A percentile compares a stretch with the other conserved stretches of the same genome.
These are phyloP conservation scores for Pelagia noctiluca DNA, from an alignment of 30 jellyfish, hydroid and myxozoan genomes.

Conservation along the genomic window DNA sequence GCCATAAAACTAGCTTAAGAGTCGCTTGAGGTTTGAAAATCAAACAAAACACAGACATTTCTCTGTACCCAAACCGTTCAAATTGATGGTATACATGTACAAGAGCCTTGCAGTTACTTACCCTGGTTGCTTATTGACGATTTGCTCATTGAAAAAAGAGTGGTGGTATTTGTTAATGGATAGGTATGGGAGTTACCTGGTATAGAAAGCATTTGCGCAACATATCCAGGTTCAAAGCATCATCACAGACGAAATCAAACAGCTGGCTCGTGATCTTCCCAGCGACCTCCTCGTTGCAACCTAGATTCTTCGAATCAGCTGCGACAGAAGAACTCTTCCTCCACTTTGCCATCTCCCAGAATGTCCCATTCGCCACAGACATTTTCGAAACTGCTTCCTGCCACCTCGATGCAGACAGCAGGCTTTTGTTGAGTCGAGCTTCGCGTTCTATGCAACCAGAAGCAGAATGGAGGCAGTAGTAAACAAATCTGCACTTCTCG, in stretches of 20 bases:
- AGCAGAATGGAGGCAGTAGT: slow-evolving; percentile 79
- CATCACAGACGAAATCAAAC: slow-evolving; percentile 79
- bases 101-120: too few relatives aligned
- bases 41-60: too few relatives aligned
- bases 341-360: slow-evolving; percentile 82
- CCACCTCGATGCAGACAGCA: slow-evolving; percentile 53
- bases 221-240: slow-evolving; percentile 70
- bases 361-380: slow-evolving; percentile 43
- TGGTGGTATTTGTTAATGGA: slow-evolving; percentile 6
- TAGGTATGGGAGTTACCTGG: slow-evolving; percentile 48
- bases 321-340: slow-evolving; percentile 2
- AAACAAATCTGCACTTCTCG: slow-evolving; percentile 79
- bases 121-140: too few relatives aligned
- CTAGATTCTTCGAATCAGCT: background rate
- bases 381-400: slow-evolving; percentile 49
- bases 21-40: too few relatives aligned
- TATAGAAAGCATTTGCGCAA: slow-evolving; percentile 79
- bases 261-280: slow-evolving; percentile 54
- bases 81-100: too few relatives aligned
- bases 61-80: too few relatives aligned
- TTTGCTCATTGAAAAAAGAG: too few relatives aligned
- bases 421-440: background rate
- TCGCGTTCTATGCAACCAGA: slow-evolving; percentile 38
- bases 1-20: too few relatives aligned
- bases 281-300: slow-evolving; percentile 29